These are phyloP conservation scores for Anhinga rufa DNA, from an alignment of 2,113 vertebrate genomes.

Conservation along the genomic window DNA sequence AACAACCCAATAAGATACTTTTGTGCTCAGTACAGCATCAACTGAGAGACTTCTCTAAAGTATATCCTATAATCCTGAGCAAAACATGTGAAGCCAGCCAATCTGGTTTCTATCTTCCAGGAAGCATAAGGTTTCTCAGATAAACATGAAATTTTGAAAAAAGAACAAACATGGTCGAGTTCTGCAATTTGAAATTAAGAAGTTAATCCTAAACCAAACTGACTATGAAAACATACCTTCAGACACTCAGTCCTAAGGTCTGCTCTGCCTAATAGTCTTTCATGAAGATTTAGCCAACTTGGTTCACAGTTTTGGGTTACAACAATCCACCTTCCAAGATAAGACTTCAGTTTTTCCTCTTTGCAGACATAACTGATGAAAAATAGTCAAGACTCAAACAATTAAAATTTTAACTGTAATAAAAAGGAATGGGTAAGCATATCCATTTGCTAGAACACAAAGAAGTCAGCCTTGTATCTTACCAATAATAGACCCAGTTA, in stretches of 20 bases:
- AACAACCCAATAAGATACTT: background rate
- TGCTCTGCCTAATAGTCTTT: background rate
- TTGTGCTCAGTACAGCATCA: background rate
- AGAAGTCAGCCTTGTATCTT: background rate
- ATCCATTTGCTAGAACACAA: background rate
- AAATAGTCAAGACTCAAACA: background rate
- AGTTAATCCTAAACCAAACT: background rate
- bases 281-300: background rate
- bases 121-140: background rate
- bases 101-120: background rate
- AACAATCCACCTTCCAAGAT: background rate
- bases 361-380: background rate
- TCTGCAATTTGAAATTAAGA: background rate
- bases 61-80: background rate
- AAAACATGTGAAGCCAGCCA: background rate
- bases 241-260: background rate
- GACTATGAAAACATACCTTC: background rate
- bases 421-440: background rate
- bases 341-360: background rate
- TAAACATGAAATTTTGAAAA: background rate
- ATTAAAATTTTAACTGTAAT: background rate
- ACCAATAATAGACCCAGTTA: background rate
- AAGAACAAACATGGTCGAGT: fast-evolving
- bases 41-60: background rate
- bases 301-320: background rate